These are phyloP conservation scores for Poecile atricapillus DNA, from an alignment of 2,113 vertebrate species.

Conservation along the genomic window DNA sequence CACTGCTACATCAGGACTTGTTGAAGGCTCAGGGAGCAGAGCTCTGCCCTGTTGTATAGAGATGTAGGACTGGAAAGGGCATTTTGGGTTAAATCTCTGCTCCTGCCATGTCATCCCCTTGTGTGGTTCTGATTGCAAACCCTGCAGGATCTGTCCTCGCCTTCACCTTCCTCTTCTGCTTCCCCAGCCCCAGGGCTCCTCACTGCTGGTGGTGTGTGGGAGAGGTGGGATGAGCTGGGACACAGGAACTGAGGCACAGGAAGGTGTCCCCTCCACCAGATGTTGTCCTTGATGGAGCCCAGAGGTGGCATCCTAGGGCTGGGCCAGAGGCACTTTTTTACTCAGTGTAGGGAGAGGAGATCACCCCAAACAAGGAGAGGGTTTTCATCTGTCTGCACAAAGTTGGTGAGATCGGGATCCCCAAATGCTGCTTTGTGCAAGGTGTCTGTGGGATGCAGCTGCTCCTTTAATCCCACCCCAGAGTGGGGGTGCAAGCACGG, in stretches of 20 bases:
- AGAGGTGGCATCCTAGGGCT: neutral
- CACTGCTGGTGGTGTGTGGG: neutral
- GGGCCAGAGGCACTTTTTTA: neutral
- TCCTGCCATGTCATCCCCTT: neutral
- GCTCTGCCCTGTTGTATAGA: neutral
- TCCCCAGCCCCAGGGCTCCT: neutral
- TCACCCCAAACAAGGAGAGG: neutral
- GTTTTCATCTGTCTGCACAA: accelerated
- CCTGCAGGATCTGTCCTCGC: neutral
- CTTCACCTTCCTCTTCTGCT: neutral
- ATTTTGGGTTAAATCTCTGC: neutral
- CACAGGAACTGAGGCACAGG: neutral
- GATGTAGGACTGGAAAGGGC: neutral
- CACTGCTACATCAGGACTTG: neutral
- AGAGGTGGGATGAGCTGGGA: neutral
- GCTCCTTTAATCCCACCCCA: neutral
- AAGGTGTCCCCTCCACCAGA: neutral
- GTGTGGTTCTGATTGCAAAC: neutral
- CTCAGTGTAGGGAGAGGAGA: accelerated
- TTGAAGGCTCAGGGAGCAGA: neutral
- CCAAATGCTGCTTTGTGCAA: neutral
- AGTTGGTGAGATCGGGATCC: neutral
- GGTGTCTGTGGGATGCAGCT: neutral
- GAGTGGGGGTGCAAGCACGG: accelerated
- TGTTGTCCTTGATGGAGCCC: neutral